Percentiles rank a stretch among this genome's conserved stretches.
Evolutionary conservation across 2,888 invertebrate genomes (phyloP).

Genomic region (Phlogophora meticulosa): DNA sequence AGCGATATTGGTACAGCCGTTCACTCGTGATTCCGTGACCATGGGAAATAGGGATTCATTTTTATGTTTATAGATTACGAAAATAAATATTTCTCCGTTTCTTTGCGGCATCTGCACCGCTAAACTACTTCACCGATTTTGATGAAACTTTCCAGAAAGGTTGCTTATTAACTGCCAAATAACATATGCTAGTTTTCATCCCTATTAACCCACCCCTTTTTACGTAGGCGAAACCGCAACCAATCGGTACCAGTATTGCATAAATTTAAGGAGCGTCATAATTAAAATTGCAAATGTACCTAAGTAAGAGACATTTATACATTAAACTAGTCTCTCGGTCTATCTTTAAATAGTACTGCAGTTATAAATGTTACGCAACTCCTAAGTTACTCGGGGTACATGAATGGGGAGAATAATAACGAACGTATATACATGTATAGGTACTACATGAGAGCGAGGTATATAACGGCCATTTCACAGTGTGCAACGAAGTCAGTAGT

Average conservation of each 20-base stretch:
- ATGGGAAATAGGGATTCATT: too few species aligned
- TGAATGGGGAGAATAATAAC: constrained; percentile 9
- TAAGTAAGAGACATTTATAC: not conserved
- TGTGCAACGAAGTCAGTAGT: constrained; percentile 1
- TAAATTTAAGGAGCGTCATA: constrained; percentile 1
- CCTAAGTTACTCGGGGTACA: not conserved
- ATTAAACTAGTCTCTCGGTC: not conserved
- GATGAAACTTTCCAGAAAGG: not conserved
- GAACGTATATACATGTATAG: not conserved
- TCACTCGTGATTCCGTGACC: too few species aligned
- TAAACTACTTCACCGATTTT: not conserved
- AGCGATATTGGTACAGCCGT: too few species aligned
- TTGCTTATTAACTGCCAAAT: not conserved
- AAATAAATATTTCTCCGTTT: too few species aligned
- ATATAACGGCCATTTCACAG: not conserved
- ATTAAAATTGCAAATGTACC: constrained; percentile 16
- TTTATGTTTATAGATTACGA: too few species aligned
- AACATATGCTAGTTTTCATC: not conserved
- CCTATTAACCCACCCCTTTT: not conserved
- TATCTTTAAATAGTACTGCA: constrained; percentile 26
- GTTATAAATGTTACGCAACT: constrained; percentile 36
- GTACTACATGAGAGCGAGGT: not conserved
- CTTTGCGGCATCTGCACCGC: not conserved
- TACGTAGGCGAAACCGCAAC: not conserved
- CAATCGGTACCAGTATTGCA: constrained; percentile 4